Base-by-base conservation (phyloP, 2,113 vertebrate genomes). In the Panthera leo region DNA sequence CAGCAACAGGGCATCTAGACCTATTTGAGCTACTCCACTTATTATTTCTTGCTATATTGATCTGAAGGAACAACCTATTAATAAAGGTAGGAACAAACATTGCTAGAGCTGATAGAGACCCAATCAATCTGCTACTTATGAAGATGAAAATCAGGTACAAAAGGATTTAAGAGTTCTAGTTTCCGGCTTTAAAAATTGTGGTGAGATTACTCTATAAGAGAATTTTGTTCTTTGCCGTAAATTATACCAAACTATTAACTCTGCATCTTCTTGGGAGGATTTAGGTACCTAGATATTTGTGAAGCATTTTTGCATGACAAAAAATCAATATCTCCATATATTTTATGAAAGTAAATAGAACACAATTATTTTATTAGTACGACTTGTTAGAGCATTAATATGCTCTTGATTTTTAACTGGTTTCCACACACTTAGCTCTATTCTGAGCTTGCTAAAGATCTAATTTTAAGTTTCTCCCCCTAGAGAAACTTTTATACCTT, bases 21-120 rank as follows among this genome's bases (percentile, higher is more conserved):
- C 5, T 75, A 15, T 71, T 76, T 48, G 31, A 91, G 3, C 16
- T 90, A 23, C 5, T 55, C 65, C 5, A 93, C 67, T 86, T 71
- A 91, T 29, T 88, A 29, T 87, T 91, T 39, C n/a, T 88, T 91
- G 48, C 71, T 71, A 21, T 88, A 71, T 91, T 91, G 55, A 97
- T 93, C 58, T 80, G 14, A 93, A 82, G 15, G 9, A 34, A 2
- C 3, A 65, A 58, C 2, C 5, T 82, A 84, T 61, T 83, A 58
- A 25, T 86, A 87, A 83, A 75, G 12, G 15, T 65, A 58, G 9
- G 34, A 89, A 85, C 51, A 18, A 96, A 91, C 89, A 71, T 92
- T 89, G 5, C 67, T 85, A 8, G 51, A 93, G n/a, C 67, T 55
- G 23, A 61, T 36, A 75, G 48, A 93, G 13, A 85, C 1, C 34